phyloP scores from a whole-genome alignment of 1,140 invertebrate species.

The Periplaneta americana region DNA sequence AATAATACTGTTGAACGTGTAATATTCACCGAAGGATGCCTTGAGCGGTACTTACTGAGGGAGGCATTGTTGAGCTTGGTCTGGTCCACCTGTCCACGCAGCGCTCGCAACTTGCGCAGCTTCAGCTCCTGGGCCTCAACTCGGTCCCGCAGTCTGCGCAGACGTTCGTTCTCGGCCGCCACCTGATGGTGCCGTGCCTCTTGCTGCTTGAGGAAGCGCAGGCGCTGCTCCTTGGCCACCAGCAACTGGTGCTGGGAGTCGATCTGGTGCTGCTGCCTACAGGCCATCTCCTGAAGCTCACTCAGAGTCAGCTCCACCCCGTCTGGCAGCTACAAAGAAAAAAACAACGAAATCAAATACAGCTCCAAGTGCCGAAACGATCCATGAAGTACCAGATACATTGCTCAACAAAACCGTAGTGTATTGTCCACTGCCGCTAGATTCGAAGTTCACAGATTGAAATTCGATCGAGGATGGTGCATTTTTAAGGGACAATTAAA shows the following conservation, averaged over 20 bases:
- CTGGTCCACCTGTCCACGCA: constrained; percentile 87
- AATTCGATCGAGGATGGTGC: too few relatives aligned
- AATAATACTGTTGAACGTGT: neutral
- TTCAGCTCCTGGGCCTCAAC: constrained; percentile 93
- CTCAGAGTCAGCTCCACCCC: constrained; percentile 75
- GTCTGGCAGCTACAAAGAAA: constrained; percentile 64
- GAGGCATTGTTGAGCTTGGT: constrained; percentile 86
- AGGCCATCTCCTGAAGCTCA: constrained; percentile 93
- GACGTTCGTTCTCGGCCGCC: constrained; percentile 80
- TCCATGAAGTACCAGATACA: too few relatives aligned
- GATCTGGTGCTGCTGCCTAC: constrained; percentile 93
- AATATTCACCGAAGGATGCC: neutral
- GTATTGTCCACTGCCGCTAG: too few relatives aligned
- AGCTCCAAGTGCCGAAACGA: too few relatives aligned
- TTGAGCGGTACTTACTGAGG: constrained; percentile 66
- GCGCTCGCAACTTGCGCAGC: constrained; percentile 78
- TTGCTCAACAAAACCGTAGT: too few relatives aligned
- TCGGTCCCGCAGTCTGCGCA: constrained; percentile 79
- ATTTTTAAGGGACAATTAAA: too few relatives aligned
- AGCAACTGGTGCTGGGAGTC: constrained; percentile 87
- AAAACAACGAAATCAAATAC: too few relatives aligned
- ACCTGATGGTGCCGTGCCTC: constrained; percentile 75
- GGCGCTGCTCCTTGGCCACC: constrained; percentile 85
- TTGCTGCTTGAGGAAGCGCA: constrained; percentile 90
- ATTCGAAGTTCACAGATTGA: too few relatives aligned